Conservation (phyloP, 2,888 invertebrate genomes). For the Eubasilissa splendida region DNA sequence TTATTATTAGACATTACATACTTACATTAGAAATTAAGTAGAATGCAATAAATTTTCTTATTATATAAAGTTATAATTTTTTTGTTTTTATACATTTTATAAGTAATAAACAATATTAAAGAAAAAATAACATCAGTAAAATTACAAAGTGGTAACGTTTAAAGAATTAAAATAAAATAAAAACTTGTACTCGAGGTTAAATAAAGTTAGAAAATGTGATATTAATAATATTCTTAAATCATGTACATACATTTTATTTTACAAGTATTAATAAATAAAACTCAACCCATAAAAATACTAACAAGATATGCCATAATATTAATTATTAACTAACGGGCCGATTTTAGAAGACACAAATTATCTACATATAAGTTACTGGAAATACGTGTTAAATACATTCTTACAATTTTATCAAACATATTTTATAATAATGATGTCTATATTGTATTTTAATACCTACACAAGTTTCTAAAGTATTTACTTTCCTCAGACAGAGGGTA, state of each 20-base stretch:
- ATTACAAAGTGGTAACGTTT: constrained; percentile 30
- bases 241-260: constrained; percentile 8
- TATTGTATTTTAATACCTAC: background rate
- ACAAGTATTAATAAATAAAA: background rate
- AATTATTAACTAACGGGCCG: background rate
- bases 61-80: background rate
- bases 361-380: background rate
- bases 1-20: constrained; percentile 1
- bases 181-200: constrained; percentile 26
- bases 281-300: background rate
- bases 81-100: background rate
- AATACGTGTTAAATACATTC: background rate
- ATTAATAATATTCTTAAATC: background rate
- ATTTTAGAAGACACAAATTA: no score
- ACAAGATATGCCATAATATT: background rate
- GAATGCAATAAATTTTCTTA: background rate
- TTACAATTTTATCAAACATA: background rate
- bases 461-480: background rate
- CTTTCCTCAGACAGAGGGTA: background rate
- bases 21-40: constrained; percentile 10
- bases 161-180: constrained; percentile 20
- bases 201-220: constrained; percentile 18
- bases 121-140: constrained; percentile 4
- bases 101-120: constrained; percentile 10
- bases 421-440: background rate